phyloP scores from a whole-genome alignment of 2,888 invertebrate genomes.

The Eupithecia tripunctaria region DNA sequence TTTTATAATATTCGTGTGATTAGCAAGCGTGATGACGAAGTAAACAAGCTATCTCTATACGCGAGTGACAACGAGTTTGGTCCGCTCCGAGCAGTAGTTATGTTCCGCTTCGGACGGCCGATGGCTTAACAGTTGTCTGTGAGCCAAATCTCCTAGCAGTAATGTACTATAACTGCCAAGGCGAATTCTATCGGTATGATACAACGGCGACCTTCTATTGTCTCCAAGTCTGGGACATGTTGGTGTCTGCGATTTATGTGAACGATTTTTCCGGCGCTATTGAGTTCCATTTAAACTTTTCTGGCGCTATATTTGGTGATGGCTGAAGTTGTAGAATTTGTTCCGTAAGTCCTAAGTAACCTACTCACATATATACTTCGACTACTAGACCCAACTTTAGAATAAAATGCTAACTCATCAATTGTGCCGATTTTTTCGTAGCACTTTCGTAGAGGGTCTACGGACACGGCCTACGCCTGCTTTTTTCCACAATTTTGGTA shows the following conservation, averaged over 20 bases:
- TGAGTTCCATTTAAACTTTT: constrained; percentile 4
- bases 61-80: constrained; percentile 31
- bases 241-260: constrained; percentile 29
- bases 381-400: not conserved
- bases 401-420: not conserved
- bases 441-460: constrained; percentile 18
- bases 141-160: constrained; percentile 71
- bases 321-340: not conserved
- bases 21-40: too few species aligned
- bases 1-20: too few species aligned
- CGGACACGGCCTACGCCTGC: not conserved
- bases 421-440: constrained; percentile 18
- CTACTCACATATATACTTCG: not conserved
- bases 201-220: constrained; percentile 78
- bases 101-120: constrained; percentile 42
- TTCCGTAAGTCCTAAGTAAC: not conserved
- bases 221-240: constrained; percentile 68
- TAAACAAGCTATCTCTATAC: constrained; percentile 24
- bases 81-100: constrained; percentile 48
- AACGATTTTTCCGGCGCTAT: constrained; percentile 15
- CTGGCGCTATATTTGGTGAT: not conserved
- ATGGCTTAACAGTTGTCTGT: constrained; percentile 62
- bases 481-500: not conserved
- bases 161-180: constrained; percentile 74
- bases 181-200: constrained; percentile 77